phyloP scores from a whole-genome alignment of 1,140 invertebrate genomes.

The Psilanteris sp. region DNA sequence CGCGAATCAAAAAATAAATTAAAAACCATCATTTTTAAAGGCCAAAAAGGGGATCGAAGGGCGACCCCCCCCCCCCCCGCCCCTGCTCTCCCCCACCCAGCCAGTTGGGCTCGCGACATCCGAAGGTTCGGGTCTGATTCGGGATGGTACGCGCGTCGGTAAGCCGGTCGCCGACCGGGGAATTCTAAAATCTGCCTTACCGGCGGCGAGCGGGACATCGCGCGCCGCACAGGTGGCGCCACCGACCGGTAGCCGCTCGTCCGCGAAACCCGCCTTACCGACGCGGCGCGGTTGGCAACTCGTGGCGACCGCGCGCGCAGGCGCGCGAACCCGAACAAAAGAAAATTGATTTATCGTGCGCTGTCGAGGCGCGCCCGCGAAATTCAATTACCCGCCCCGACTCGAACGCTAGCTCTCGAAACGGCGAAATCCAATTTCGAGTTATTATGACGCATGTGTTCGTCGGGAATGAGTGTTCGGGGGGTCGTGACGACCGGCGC shows the following conservation, averaged over 20 bases:
- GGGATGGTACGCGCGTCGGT: conserved; percentile 13
- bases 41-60: too few species aligned
- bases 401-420: conserved; percentile 18
- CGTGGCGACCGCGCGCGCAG: conserved; percentile 40
- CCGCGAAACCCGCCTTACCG: conserved; percentile 64
- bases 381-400: conserved; percentile 66
- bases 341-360: conserved; percentile 70
- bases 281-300: conserved; percentile 3
- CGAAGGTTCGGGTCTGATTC: too few species aligned
- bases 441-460: conserved; percentile 48
- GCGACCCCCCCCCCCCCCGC: too few species aligned
- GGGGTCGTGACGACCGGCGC: not conserved
- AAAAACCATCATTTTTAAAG: too few species aligned
- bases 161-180: not conserved
- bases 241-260: not conserved
- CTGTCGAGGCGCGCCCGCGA: conserved; percentile 49
- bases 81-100: too few species aligned
- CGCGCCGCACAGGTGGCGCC: conserved; percentile 25
- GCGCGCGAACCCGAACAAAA: conserved; percentile 40
- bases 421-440: conserved; percentile 49
- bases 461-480: conserved; percentile 21
- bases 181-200: conserved; percentile 34
- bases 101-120: too few species aligned
- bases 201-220: not conserved
- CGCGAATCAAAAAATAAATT: too few species aligned